Evolutionary conservation across 2,888 invertebrate species (phyloP), one percentile per base, ranked within the genome.

Genomic region (Melanophora roralis): DNA sequence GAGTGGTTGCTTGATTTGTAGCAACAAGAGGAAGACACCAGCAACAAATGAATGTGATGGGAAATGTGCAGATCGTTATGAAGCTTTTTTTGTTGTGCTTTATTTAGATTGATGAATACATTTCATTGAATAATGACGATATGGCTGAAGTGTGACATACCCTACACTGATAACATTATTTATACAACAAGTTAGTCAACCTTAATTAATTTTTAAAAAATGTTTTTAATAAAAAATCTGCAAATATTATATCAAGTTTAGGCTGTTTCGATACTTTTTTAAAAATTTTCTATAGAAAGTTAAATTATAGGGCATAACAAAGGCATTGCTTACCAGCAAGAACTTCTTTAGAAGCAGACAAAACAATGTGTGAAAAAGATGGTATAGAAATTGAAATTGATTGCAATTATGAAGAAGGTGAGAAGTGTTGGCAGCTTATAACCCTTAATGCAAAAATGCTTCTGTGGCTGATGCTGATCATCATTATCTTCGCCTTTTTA

Each of bases 321-420:
- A 27, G n/a, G n/a, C n/a, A n/a, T n/a, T n/a, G n/a, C n/a, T n/a
- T n/a, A n/a, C n/a, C n/a, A n/a, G n/a, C n/a, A 27, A 23, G 16
- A 47, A 49, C 21, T n/a, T 14, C 19, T 27, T 40, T 23, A 23
- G 6, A 0, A 23, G 23, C 12, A 49, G 34, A 32, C 32, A 21
- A 27, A 27, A 0, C 8, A 27, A 27, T 51, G 16, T 11, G 38
- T 16, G 47, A 1, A 62, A 36, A 36, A 23, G 11, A 65, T 65
- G 65, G 74, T 71, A 64, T 73, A 43, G 76, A 76, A 80, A 73
- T 76, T 80, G 72, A 80, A 80, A 80, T 80, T 80, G 80, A 80
- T 80, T 80, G 72, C 80, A 80, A 80, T 80, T 80, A 80, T 80
- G 76, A 80, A 80, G 76, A 76, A 80, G 80, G 80, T 80, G 80